Evolutionary conservation across 2,888 invertebrate species (phyloP).

Genomic region (Apamea epomidion): DNA sequence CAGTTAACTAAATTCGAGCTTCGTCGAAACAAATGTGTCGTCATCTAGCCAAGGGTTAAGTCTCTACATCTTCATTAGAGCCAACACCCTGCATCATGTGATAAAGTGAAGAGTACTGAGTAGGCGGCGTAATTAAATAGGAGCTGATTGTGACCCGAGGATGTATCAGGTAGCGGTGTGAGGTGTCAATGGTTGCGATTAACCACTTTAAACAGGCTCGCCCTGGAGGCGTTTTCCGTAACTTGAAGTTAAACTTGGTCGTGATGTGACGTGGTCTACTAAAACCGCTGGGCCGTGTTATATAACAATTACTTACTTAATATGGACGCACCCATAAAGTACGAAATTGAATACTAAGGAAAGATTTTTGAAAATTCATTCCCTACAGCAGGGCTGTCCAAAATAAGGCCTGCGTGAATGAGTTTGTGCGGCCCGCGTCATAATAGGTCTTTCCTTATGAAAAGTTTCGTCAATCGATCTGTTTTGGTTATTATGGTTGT

Average conservation of each 20-base stretch:
- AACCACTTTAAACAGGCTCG: neutral
- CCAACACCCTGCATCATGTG: neutral
- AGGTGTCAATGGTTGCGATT: neutral
- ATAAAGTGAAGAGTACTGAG: conserved; percentile 6
- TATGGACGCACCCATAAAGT: too few relatives aligned
- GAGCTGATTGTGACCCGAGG: conserved; percentile 20
- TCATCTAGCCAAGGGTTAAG: neutral
- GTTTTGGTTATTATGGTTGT: too few relatives aligned
- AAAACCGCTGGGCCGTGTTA: too few relatives aligned
- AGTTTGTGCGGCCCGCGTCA: too few relatives aligned
- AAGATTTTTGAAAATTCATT: too few relatives aligned
- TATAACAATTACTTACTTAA: too few relatives aligned
- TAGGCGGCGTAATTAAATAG: conserved; percentile 36
- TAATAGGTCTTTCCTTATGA: too few relatives aligned
- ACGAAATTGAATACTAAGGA: too few relatives aligned
- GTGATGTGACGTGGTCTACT: neutral
- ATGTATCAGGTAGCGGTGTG: conserved; percentile 1
- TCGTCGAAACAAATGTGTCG: conserved; percentile 14
- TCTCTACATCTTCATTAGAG: conserved; percentile 36
- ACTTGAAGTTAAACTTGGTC: neutral
- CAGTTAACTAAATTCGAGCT: neutral
- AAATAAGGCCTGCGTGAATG: too few relatives aligned
- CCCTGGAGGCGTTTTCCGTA: neutral
- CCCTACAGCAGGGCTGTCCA: too few relatives aligned
- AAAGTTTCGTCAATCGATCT: too few relatives aligned